A percentile compares a stretch with the other conserved stretches of the same genome.
Conservation (phyloP, 2,797 vertebrate genomes). For the Mareca penelope region DNA sequence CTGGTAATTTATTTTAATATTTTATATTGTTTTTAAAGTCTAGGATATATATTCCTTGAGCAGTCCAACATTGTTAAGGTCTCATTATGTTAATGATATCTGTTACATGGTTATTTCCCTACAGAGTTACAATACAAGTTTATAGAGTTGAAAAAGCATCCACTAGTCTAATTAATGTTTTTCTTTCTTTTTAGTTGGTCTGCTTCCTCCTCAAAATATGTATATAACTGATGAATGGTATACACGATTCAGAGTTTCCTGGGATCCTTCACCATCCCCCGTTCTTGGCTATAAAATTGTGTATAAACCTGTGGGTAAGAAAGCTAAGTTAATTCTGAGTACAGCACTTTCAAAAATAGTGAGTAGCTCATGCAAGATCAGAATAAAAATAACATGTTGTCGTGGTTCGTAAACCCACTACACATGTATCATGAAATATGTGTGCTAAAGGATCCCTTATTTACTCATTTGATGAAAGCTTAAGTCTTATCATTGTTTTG, state of each 20-base stretch:
- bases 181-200: conserved; percentile 81
- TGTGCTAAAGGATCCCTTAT: neutral
- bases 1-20: conserved; percentile 78
- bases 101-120: neutral
- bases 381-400: neutral
- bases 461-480: neutral
- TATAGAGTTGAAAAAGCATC: neutral
- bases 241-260: conserved; percentile 94
- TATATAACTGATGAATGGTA: conserved; percentile 97
- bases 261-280: conserved; percentile 90
- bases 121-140: neutral
- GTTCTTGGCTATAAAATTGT: conserved; percentile 94
- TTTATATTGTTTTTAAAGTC: neutral
- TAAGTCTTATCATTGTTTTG: neutral
- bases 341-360: neutral
- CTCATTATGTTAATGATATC: neutral
- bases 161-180: neutral
- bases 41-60: neutral
- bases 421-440: neutral
- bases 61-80: neutral
- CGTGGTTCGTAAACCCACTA: no score
- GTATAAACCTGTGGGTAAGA: conserved; percentile 90
- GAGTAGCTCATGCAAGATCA: neutral
- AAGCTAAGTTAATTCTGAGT: neutral
- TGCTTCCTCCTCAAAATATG: conserved; percentile 92